Conservation (phyloP, 2,888 invertebrate species). For the Caenorhabditis sulstoni region DNA sequence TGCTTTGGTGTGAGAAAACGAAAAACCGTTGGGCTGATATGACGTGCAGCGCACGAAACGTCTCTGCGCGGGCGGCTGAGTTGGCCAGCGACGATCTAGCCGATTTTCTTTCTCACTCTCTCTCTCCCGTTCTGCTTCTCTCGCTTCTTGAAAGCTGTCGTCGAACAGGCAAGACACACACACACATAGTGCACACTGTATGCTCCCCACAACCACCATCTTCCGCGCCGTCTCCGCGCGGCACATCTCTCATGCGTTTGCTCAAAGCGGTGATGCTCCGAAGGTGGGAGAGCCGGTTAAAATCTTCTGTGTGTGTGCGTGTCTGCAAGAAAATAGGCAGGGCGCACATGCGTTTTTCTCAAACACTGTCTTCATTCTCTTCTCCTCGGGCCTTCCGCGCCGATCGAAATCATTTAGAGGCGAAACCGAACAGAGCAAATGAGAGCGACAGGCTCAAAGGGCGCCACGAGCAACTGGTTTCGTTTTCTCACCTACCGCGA, state of each 20-base stretch:
- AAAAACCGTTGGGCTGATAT: slow-evolving; percentile 47
- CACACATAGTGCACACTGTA: slow-evolving; percentile 19
- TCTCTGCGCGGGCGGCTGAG: slow-evolving; percentile 15
- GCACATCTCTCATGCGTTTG: slow-evolving; percentile 40
- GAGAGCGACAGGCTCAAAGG: slow-evolving; percentile 31
- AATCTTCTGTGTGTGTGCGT: slow-evolving; percentile 43
- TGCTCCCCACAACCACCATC: slow-evolving; percentile 15
- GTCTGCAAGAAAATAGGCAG: slow-evolving; percentile 22
- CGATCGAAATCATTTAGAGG: slow-evolving; percentile 43
- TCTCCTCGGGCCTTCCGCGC: slow-evolving; percentile 26
- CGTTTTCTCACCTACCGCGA: too few relatives aligned
- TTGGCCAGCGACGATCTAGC: slow-evolving; percentile 8
- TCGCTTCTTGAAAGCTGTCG: slow-evolving; percentile 19
- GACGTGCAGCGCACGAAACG: slow-evolving; percentile 50
- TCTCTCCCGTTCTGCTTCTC: slow-evolving; percentile 9
- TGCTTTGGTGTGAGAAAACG: not conserved
- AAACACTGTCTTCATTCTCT: slow-evolving; percentile 33
- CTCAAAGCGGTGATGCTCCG: slow-evolving; percentile 16
- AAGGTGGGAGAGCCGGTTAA: slow-evolving; percentile 35
- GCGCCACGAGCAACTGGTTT: not conserved
- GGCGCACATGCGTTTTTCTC: slow-evolving; percentile 44
- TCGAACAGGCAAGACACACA: slow-evolving; percentile 37
- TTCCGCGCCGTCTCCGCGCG: slow-evolving; percentile 33
- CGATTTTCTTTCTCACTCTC: slow-evolving; percentile 8
- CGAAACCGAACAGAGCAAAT: slow-evolving; percentile 11